phyloP scores from a whole-genome alignment of 2,113 vertebrate genomes.

The Leptobrachium leishanense region DNA sequence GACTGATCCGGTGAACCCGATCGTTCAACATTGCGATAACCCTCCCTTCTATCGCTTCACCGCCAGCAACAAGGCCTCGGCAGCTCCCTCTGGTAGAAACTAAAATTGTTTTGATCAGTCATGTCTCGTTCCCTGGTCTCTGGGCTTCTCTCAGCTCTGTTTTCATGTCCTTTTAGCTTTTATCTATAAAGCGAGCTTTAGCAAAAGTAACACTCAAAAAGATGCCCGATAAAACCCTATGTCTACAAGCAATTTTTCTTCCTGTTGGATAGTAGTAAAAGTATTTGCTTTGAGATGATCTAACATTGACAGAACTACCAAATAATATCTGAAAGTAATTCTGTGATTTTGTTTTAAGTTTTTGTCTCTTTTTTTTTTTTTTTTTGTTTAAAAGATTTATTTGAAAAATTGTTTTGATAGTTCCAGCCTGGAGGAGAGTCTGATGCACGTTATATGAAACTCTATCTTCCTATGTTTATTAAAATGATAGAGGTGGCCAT shows the following conservation, averaged over 20 bases:
- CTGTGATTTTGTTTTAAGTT: too few species aligned
- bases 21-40: conserved; percentile 94
- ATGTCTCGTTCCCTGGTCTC: background rate
- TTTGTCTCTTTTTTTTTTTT: background rate
- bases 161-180: conserved; percentile 41
- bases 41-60: conserved; percentile 95
- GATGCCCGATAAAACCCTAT: conserved; percentile 1
- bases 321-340: too few species aligned
- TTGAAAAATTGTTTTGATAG: conserved; percentile 6
- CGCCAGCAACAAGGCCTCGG: conserved; percentile 90
- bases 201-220: conserved; percentile 12
- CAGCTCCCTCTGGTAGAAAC: conserved; percentile 84
- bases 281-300: conserved; percentile 22
- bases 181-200: conserved; percentile 21
- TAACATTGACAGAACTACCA: too few species aligned
- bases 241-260: conserved; percentile 7
- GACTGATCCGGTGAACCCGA: conserved; percentile 94
- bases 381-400: background rate
- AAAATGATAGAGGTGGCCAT: too few species aligned
- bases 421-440: background rate
- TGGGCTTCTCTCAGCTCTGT: background rate
- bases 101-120: conserved; percentile 26
- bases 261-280: conserved; percentile 22
- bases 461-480: too few species aligned
- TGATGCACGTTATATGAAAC: background rate